Percentiles rank a stretch among this genome's conserved stretches.
Conservation (phyloP, 1,140 invertebrate genomes). For the Pinna nobilis region DNA sequence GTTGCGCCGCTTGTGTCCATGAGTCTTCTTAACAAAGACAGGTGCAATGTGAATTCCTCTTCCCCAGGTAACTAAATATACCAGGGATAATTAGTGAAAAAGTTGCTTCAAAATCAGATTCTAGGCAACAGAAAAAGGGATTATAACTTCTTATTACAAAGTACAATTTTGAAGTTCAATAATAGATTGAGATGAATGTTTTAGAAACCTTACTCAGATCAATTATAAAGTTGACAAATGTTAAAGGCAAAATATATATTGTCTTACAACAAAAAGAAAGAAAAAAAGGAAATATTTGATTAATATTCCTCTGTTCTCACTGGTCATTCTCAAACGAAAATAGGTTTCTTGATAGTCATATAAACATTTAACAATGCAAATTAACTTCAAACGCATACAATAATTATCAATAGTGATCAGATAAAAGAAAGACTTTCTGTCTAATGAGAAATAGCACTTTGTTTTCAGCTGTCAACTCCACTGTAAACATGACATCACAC, state of each 20-base stretch:
- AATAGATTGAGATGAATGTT: background rate
- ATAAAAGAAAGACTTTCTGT: background rate
- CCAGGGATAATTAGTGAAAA: no score
- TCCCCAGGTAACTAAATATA: no score
- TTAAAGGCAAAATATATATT: slow-evolving; percentile 39
- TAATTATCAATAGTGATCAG: background rate
- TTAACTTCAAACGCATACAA: background rate
- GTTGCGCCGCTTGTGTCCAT: slow-evolving; percentile 41
- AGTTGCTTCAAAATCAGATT: no score
- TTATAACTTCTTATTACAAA: background rate
- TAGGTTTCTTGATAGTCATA: background rate
- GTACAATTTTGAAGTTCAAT: background rate
- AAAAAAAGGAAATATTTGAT: slow-evolving; percentile 26
- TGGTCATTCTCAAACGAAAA: background rate
- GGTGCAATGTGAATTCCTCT: slow-evolving; percentile 28
- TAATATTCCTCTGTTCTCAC: background rate
- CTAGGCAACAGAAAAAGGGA: no score
- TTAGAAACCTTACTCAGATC: background rate
- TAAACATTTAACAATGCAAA: background rate
- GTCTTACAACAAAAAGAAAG: slow-evolving; percentile 27
- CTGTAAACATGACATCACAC: background rate
- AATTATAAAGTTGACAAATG: slow-evolving; percentile 35
- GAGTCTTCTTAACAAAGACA: slow-evolving; percentile 30
- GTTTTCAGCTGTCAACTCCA: slow-evolving; percentile 4
- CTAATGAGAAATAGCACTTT: background rate